Conservation (phyloP, 2,888 invertebrate species). For the Syrista parreyssii region DNA sequence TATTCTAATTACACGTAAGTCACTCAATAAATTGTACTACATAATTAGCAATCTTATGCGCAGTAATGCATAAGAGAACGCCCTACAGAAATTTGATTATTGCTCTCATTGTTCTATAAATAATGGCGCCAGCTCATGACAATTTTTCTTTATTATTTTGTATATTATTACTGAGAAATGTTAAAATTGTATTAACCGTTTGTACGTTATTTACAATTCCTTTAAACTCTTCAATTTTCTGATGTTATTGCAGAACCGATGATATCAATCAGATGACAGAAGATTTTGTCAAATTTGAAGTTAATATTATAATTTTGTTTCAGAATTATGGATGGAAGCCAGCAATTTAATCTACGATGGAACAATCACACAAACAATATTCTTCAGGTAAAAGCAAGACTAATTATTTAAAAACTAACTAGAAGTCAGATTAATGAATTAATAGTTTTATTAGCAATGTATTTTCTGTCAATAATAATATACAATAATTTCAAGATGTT, state of each 20-base stretch:
- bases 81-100: conserved; percentile 1
- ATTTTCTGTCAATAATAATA: not conserved
- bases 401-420: not conserved
- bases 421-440: not conserved
- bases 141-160: conserved; percentile 10
- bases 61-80: not conserved
- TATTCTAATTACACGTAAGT: not conserved
- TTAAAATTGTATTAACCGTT: not conserved
- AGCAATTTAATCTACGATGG: conserved; percentile 68
- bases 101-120: conserved; percentile 21
- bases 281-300: not conserved
- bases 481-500: not conserved
- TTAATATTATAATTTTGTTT: not conserved
- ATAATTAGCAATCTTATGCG: not conserved
- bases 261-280: not conserved
- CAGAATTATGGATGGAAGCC: conserved; percentile 28
- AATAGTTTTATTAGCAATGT: not conserved
- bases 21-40: not conserved
- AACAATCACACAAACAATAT: conserved; percentile 68
- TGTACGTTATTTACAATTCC: not conserved
- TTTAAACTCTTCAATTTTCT: not conserved
- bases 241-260: not conserved
- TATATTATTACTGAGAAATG: not conserved
- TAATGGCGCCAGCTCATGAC: conserved; percentile 22
- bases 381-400: conserved; percentile 51